Evolutionary conservation across 2,888 invertebrate genomes (phyloP).

Genomic region (Synanthedon tipuliformis): DNA sequence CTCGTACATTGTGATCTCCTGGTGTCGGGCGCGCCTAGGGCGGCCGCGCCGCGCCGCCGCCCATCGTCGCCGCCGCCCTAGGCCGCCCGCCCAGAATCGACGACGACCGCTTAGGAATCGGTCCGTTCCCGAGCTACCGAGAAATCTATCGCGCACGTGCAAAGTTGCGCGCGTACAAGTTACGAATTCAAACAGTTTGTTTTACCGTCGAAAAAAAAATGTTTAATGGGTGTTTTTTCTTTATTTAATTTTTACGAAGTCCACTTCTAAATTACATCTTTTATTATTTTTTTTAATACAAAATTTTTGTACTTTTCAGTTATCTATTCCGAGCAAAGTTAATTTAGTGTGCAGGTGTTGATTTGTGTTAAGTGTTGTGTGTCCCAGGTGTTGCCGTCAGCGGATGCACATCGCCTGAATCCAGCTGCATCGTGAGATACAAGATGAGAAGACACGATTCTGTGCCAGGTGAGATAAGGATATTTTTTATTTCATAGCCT

Average conservation of each 20-base stretch:
- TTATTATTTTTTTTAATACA: neutral
- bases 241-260: constrained; percentile 2
- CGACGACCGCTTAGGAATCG: constrained; percentile 51
- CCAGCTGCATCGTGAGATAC: constrained; percentile 15
- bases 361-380: constrained; percentile 43
- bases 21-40: constrained; percentile 68
- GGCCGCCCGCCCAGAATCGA: constrained; percentile 59
- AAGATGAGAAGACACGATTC: constrained; percentile 51
- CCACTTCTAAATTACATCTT: neutral
- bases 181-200: constrained; percentile 1
- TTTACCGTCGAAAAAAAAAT: constrained; percentile 4
- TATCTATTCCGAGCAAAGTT: neutral
- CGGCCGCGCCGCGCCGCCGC: constrained; percentile 63
- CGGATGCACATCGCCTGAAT: constrained; percentile 42
- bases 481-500: neutral
- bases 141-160: constrained; percentile 39
- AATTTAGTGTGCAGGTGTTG: constrained; percentile 37
- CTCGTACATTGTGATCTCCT: constrained; percentile 40
- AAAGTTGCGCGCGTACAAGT: constrained; percentile 34
- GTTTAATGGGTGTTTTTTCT: constrained; percentile 16
- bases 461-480: constrained; percentile 40
- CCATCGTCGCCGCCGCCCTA: constrained; percentile 43
- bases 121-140: constrained; percentile 39
- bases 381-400: constrained; percentile 34
- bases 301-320: neutral